Evolutionary conservation across 2,113 vertebrate species (phyloP), one percentile per base, ranked within the genome.

Genomic region (Cavia porcellus): DNA sequence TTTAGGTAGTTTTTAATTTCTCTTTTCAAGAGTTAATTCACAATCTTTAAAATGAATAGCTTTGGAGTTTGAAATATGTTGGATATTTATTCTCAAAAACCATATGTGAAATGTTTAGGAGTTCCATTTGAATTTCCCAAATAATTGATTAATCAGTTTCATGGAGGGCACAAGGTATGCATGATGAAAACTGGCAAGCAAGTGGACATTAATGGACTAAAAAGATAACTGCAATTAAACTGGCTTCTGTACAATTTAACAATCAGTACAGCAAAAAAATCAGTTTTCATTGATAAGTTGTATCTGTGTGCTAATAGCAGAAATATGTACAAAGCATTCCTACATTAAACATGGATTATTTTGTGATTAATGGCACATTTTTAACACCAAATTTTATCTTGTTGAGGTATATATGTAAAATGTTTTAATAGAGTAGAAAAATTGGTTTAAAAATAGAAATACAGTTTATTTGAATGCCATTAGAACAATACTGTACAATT

Each of bases 21-120:
- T 52, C 91, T 89, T 97, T 86, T 90, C 92, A 70, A 88, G 96
- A 85, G 64, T 90, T 94, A 90, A 84, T 96, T 98, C 80, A 50
- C 28, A 7, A 8, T 90, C 38, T 89, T 96, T 64, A 38, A 94
- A 97, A 95, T 96, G 45, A 82, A 96, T 14, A 97, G 47, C 17
- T 79, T 57, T 24, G 12, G 24, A 32, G 57, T 92, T 72, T 96
- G 85, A 92, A 96, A 97, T 94, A 95, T 70, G 22, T 50, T 95
- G 77, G 75, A 85, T 86, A 75, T 95, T 96, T 96, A 96, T 82
- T 94, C 93, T 83, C 89, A 95, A 97, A 98, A 94, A 32, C 45
- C 50, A 19, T n/a, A 19, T 92, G 52, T 92, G 72, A 97, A 94
- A 91, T 83, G 81, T 91, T 90, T 86, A 95, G 50, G 55, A 82